Percentiles rank a stretch among this genome's conserved stretches.
Conservation (phyloP, 2,888 invertebrate genomes). For the Adineta ricciae region DNA sequence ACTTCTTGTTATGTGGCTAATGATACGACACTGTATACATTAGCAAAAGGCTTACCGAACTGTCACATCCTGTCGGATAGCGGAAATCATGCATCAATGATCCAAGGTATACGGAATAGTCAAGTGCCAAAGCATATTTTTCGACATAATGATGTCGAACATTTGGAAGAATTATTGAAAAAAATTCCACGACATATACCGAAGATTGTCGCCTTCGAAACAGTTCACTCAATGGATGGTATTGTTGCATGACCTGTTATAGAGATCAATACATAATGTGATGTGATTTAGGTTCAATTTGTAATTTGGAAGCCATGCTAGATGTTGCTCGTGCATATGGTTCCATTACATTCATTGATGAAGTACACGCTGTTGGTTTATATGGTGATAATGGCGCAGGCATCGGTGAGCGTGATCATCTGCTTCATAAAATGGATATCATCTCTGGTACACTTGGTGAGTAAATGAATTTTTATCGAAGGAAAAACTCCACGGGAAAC, state of each 20-base stretch:
- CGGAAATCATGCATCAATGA: slow-evolving; percentile 96
- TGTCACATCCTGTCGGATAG: slow-evolving; percentile 88
- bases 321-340: slow-evolving; percentile 80
- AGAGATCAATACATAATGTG: too few species aligned
- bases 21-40: slow-evolving; percentile 82
- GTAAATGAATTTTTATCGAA: neutral
- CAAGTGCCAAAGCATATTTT: slow-evolving; percentile 83
- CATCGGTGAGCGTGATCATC: slow-evolving; percentile 75
- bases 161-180: slow-evolving; percentile 67
- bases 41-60: slow-evolving; percentile 74
- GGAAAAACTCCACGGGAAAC: too few species aligned
- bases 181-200: slow-evolving; percentile 62
- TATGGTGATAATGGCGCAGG: slow-evolving; percentile 88
- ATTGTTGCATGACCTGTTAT: slow-evolving; percentile 23
- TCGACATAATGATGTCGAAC: slow-evolving; percentile 77
- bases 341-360: slow-evolving; percentile 85
- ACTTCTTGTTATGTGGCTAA: slow-evolving; percentile 94
- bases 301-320: slow-evolving; percentile 78
- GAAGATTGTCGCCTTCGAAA: slow-evolving; percentile 94
- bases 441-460: slow-evolving; percentile 76
- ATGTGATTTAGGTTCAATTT: slow-evolving; percentile 54
- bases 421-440: slow-evolving; percentile 69
- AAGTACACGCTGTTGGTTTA: slow-evolving; percentile 90
- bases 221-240: slow-evolving; percentile 93
- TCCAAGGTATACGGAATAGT: slow-evolving; percentile 85